Evolutionary conservation across 1,140 invertebrate species (phyloP).

Genomic region (Drosophila nebulosa): DNA sequence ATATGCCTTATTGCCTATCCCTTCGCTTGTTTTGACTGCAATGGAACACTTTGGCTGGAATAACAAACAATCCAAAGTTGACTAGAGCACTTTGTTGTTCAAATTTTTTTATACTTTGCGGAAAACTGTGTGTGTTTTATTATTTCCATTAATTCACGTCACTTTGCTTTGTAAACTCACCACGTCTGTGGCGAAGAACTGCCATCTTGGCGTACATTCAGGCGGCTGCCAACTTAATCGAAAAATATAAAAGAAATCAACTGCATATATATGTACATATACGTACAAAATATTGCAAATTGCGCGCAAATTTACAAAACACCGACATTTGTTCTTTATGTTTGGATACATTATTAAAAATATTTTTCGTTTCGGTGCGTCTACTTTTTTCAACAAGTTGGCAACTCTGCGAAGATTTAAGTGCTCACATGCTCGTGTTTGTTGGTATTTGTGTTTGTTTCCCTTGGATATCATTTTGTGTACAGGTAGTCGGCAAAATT

Average conservation of each 20-base stretch:
- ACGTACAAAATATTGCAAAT: neutral
- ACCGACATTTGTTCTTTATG: neutral
- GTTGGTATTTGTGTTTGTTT: neutral
- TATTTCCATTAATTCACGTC: slow-evolving; percentile 67
- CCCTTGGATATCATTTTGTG: neutral
- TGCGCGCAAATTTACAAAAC: neutral
- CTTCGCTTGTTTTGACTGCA: neutral
- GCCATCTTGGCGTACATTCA: slow-evolving; percentile 30
- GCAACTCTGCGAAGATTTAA: neutral
- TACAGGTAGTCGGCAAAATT: slow-evolving; percentile 11
- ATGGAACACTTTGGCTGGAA: neutral
- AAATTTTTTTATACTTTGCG: slow-evolving; percentile 34
- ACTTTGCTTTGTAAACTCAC: slow-evolving; percentile 61
- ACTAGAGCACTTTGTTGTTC: slow-evolving; percentile 8
- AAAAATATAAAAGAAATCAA: neutral
- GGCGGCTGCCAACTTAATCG: slow-evolving; percentile 38
- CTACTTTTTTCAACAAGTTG: neutral
- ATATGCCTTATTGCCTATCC: neutral
- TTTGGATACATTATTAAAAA: neutral
- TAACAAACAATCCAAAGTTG: neutral
- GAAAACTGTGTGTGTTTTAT: slow-evolving; percentile 44
- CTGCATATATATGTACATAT: neutral
- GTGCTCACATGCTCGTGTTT: neutral
- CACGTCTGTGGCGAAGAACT: slow-evolving; percentile 50
- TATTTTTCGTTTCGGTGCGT: neutral